Conservation (phyloP, 2,113 vertebrate species). For the Oncorhynchus nerka region DNA sequence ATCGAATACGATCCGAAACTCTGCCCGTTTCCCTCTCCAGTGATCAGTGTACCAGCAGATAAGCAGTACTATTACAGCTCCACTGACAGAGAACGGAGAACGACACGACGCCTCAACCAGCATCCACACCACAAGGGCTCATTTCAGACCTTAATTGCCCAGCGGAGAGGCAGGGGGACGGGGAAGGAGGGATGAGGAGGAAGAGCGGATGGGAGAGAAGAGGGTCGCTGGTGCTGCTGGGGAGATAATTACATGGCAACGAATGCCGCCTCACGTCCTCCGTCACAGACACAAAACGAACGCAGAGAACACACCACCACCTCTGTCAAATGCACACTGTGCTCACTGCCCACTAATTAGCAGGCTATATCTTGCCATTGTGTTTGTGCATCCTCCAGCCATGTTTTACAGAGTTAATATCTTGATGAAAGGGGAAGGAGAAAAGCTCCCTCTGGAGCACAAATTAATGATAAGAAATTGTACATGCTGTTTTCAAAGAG, state of each 20-base stretch:
- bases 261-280: background rate
- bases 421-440: background rate
- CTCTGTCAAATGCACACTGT: background rate
- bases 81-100: background rate
- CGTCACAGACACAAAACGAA: background rate
- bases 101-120: slow-evolving; percentile 1
- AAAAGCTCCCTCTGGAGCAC: background rate
- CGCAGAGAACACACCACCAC: background rate
- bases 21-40: background rate
- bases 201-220: background rate
- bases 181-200: background rate
- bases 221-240: background rate
- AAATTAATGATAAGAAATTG: background rate
- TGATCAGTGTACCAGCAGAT: background rate
- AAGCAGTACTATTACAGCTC: background rate
- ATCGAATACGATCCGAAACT: background rate
- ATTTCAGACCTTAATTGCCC: slow-evolving; percentile 8
- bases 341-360: background rate
- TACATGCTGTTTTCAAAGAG: background rate
- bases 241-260: slow-evolving; percentile 7
- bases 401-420: background rate
- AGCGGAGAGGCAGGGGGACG: background rate
- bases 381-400: background rate
- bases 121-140: slow-evolving; percentile 20
- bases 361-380: background rate